Base-by-base conservation (phyloP, 1,140 invertebrate genomes). In the Eulimnadia texana region DNA sequence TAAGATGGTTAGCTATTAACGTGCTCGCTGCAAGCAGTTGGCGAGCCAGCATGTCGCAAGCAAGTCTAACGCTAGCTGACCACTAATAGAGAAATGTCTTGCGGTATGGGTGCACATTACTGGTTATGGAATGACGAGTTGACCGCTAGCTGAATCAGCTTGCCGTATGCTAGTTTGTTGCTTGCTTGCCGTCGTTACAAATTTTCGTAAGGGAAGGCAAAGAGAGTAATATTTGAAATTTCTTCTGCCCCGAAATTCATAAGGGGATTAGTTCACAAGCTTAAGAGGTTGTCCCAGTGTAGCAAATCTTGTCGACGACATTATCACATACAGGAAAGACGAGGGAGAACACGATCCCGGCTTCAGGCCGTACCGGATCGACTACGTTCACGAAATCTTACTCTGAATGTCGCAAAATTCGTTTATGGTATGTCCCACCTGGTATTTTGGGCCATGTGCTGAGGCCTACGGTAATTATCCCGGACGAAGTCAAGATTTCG, bases 181-280 rank as follows among this genome's bases (percentile, higher is more conserved):
- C n/a, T n/a, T n/a, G n/a, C n/a, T n/a, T n/a, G n/a, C n/a, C n/a
- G n/a, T n/a, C n/a, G n/a, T n/a, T n/a, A n/a, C n/a, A n/a, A n/a
- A n/a, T n/a, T n/a, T n/a, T n/a, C n/a, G n/a, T n/a, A n/a, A n/a
- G n/a, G n/a, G n/a, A n/a, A n/a, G n/a, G n/a, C n/a, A n/a, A 68
- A 69, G 62, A 28, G 65, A 11, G 47, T 69, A 22, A 60, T 63
- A n/a, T 65, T 68, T 54, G 68, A 67, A 24, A 61, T 68, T 0
- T 64, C 60, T 53, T 60, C 63, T 2, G 67, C 68, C 19, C 58
- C 3, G 66, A 66, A 22, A 42, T 66, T 9, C 66, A 62, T 53
- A 64, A 67, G 22, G 23, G 59, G 22, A 25, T 50, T 2, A 64
- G 66, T 10, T 24, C 54, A 16, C 50, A 64, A 13, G 28, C 56